These are phyloP conservation scores for Steatocranus sp. DNA, from an alignment of 2,797 vertebrate genomes.

Conservation along the genomic window DNA sequence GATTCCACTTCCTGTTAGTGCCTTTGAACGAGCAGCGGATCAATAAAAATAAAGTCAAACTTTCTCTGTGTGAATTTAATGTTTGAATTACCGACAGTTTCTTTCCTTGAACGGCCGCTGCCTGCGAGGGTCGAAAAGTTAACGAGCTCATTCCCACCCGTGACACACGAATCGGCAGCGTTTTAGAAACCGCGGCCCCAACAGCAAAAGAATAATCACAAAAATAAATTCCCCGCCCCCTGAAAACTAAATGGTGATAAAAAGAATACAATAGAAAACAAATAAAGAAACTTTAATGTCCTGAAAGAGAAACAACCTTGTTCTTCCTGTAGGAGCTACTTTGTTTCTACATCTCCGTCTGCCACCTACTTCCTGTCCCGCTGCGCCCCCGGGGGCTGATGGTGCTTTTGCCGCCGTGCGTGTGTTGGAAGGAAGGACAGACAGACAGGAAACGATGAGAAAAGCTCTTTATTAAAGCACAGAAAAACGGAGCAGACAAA, in stretches of 20 bases:
- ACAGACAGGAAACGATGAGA: not conserved
- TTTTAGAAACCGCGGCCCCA: accelerated
- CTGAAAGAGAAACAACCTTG: not conserved
- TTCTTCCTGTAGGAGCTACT: not conserved
- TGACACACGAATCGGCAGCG: not conserved
- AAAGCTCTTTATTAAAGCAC: slow-evolving; percentile 60
- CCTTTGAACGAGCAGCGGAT: not conserved
- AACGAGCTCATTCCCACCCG: accelerated
- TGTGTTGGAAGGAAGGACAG: not conserved
- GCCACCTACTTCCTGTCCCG: not conserved
- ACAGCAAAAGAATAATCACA: not conserved
- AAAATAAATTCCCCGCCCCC: not conserved
- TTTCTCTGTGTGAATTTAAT: not conserved
- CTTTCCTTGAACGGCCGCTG: not conserved
- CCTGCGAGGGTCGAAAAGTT: accelerated
- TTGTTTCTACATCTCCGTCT: not conserved
- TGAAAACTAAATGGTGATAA: accelerated
- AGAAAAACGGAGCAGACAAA: slow-evolving; percentile 1
- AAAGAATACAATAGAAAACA: not conserved
- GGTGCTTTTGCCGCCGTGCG: not conserved
- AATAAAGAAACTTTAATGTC: not conserved
- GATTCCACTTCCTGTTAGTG: not conserved
- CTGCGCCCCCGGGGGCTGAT: accelerated
- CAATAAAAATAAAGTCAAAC: not conserved
- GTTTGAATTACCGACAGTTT: not conserved